Base-by-base conservation (phyloP, 2,797 vertebrate genomes). In the Spheniscus humboldti region DNA sequence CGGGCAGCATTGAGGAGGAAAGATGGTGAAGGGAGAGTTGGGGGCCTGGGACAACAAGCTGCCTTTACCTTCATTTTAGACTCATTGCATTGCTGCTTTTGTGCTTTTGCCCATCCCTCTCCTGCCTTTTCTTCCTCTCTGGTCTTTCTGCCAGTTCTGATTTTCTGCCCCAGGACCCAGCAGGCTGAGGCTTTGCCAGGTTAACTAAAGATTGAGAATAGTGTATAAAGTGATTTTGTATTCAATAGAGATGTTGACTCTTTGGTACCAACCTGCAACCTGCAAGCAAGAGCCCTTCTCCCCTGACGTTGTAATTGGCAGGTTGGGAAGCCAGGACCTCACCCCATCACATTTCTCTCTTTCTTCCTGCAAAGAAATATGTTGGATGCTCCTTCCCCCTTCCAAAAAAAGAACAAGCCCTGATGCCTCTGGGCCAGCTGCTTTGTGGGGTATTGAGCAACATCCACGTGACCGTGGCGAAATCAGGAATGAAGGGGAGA, bases 281-380 rank as follows among this genome's bases (percentile, higher is more conserved):
- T 82, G 39, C 41, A 47, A 77, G 35, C 48, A 56, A 74, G 9
- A 50, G 71, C 62, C 9, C 24, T 55, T 37, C 69, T 81, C 25
- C n/a, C 25, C 24, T 37, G 1, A 43, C 0, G 0, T 6, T 77
- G 35, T 11, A 69, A 2, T 4, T 69, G 39, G 31, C 52, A 62
- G 48, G 39, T 7, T 90, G 72, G 73, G 60, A 74, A 90, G 37
- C n/a, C 53, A 67, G 53, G 48, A 41, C 69, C 39, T 63, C 1
- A 5, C 48, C 62, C 43, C 22, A 37, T 68, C 90, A 23, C 16
- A 3, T 47, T 81, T 73, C 43, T 56, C 30, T 68, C 19, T 37
- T 77, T 23, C 45, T 39, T 74, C 33, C 39, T 80, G 11, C 48
- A 52, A 67, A 59, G n/a, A 53, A 84, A 25, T 25, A 4, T 3